phyloP scores from a whole-genome alignment of 2,113 vertebrate species.

The Mus musculus region DNA sequence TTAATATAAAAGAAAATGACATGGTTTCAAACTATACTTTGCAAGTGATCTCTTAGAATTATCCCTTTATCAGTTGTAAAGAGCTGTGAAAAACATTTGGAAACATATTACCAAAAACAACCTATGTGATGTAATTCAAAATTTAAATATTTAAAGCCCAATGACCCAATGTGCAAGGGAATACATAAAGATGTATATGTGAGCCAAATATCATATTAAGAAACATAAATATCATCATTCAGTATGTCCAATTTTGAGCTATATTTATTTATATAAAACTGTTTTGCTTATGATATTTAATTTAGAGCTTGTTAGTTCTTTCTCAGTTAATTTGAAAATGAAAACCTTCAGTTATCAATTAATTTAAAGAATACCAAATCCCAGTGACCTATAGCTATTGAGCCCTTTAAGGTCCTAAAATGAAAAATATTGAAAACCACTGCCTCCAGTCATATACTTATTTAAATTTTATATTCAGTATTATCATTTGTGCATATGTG shows the following conservation, averaged over 20 bases:
- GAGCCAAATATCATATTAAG: not conserved
- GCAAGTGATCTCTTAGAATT: not conserved
- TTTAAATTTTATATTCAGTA: not conserved
- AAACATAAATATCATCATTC: not conserved
- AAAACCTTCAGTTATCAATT: not conserved
- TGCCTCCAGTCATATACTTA: not conserved
- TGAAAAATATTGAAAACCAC: not conserved
- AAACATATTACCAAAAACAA: slow-evolving; percentile 2
- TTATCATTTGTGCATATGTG: not conserved
- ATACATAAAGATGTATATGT: not conserved
- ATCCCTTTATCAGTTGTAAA: not conserved
- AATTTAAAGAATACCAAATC: slow-evolving; percentile 20
- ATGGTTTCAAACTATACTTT: not conserved
- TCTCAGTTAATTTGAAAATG: not conserved
- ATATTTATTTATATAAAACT: not conserved
- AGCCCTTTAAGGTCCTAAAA: not conserved
- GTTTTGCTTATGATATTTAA: not conserved
- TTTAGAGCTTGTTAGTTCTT: not conserved
- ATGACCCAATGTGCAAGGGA: not conserved
- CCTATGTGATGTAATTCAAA: not conserved
- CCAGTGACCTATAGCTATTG: not conserved
- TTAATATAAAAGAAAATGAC: not conserved
- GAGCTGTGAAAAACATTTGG: not conserved
- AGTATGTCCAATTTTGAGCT: not conserved
- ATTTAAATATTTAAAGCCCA: not conserved